Base-by-base conservation (phyloP, 2,888 invertebrate genomes). In the Spicauda simplicius region DNA sequence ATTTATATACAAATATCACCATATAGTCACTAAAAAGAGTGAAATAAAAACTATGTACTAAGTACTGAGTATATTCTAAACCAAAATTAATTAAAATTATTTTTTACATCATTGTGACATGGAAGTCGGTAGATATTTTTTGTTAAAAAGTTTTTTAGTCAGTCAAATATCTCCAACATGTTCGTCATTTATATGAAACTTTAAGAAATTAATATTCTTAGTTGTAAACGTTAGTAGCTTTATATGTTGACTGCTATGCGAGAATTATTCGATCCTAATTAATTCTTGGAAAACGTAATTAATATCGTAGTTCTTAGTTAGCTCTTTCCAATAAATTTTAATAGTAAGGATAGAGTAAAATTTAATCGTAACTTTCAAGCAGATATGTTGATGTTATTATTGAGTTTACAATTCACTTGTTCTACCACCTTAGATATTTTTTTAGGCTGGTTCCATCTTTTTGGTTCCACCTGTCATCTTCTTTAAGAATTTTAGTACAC, bases 361-460 rank as follows among this genome's bases (percentile, higher is more conserved):
- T 41, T 14, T 14, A 41, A 41, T 2, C 41, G 41, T 41, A 41
- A 41, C 41, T 41, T 41, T 14, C 25, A 25, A 25, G 25, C 1
- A 41, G 41, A 41, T 41, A 41, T 5, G 41, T 14, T 11, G 41
- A 53, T 20, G 53, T 20, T 53, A 20, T 19, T 53, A 19, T 53
- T 20, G 11, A 53, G 12, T 20, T 53, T 20, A 11, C 53, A 53
- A 53, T 53, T 53, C 53, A 53, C 11, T 19, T 53, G 20, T 53
- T 53, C 12, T 53, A 53, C 53, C 53, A 19, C 18, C 53, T 20
- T 53, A 10, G 18, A 20, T 53, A 20, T 20, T 20, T 20, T 50
- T 50, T 60, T 50, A 50, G 50, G 30, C 16, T 60, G 48, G 30
- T 20, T 20, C 30, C 18, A 50, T 60, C n/a, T 60, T 50, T 11